Percentiles rank a stretch among this genome's conserved stretches.
Conservation (phyloP, 2,888 invertebrate species). For the Cosmia trapezina region DNA sequence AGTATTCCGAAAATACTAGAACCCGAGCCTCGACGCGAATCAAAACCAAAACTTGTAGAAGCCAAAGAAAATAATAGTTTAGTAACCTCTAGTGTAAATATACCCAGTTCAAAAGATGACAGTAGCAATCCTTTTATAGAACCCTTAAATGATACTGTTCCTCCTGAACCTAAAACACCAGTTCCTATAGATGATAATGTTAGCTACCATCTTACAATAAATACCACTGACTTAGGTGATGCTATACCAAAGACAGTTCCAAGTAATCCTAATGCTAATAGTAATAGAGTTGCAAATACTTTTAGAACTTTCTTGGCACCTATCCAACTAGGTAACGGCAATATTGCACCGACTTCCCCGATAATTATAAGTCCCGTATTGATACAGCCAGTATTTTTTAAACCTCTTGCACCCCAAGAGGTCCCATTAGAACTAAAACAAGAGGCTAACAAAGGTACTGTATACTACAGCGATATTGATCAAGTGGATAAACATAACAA, state of each 20-base stretch:
- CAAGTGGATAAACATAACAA: slow-evolving; percentile 74
- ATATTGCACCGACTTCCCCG: slow-evolving; percentile 74
- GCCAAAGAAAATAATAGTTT: slow-evolving; percentile 44
- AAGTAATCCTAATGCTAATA: slow-evolving; percentile 58
- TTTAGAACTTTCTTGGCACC: slow-evolving; percentile 79
- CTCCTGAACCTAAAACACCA: slow-evolving; percentile 53
- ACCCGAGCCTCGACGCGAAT: slow-evolving; percentile 7
- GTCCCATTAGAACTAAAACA: slow-evolving; percentile 46
- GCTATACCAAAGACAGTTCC: slow-evolving; percentile 54
- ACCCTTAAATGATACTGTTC: slow-evolving; percentile 38
- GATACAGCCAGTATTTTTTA: slow-evolving; percentile 82
- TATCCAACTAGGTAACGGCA: slow-evolving; percentile 76
- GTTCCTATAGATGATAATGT: slow-evolving; percentile 77
- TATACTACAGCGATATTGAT: slow-evolving; percentile 85
- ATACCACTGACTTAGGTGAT: slow-evolving; percentile 77
- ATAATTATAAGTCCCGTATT: slow-evolving; percentile 84
- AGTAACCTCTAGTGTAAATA: slow-evolving; percentile 27
- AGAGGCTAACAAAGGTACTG: slow-evolving; percentile 73
- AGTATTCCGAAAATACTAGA: slow-evolving; percentile 32
- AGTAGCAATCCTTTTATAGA: slow-evolving; percentile 62
- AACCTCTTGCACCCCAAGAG: slow-evolving; percentile 62
- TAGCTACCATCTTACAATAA: slow-evolving; percentile 86
- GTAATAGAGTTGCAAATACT: slow-evolving; percentile 65
- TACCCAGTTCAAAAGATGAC: slow-evolving; percentile 22
- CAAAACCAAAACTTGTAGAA: slow-evolving; percentile 27